phyloP scores from a whole-genome alignment of 2,888 invertebrate species.

The Lutraria lutraria region DNA sequence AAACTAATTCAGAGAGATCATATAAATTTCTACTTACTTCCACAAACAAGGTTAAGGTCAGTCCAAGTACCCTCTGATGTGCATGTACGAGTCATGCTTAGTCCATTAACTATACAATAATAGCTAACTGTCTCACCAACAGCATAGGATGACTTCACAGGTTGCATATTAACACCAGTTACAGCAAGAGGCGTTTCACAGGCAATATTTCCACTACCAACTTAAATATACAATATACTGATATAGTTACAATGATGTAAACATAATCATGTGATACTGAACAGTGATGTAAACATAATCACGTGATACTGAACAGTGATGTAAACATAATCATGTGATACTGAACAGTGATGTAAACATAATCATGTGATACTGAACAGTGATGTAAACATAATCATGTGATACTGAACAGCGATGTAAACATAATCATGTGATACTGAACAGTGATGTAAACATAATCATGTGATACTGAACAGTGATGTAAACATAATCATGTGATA shows the following conservation, averaged over 20 bases:
- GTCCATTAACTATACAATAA: neutral
- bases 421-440: no score
- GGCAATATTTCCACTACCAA: neutral
- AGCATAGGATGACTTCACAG: neutral
- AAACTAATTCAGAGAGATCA: no score
- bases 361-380: no score
- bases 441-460: no score
- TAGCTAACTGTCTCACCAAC: slow-evolving; percentile 8
- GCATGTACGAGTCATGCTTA: slow-evolving; percentile 30
- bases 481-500: neutral
- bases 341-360: no score
- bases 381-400: no score
- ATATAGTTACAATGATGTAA: neutral
- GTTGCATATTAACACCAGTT: neutral
- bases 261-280: no score
- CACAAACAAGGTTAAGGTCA: slow-evolving; percentile 46
- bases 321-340: no score
- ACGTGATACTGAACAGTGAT: no score
- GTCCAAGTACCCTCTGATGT: slow-evolving; percentile 51
- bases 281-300: no score
- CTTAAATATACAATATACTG: neutral
- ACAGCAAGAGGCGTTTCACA: neutral
- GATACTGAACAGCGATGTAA: no score
- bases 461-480: no score
- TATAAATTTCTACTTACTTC: slow-evolving; percentile 24